Evolutionary conservation across 2,888 invertebrate genomes (phyloP).

Genomic region (Thalpophila matura): DNA sequence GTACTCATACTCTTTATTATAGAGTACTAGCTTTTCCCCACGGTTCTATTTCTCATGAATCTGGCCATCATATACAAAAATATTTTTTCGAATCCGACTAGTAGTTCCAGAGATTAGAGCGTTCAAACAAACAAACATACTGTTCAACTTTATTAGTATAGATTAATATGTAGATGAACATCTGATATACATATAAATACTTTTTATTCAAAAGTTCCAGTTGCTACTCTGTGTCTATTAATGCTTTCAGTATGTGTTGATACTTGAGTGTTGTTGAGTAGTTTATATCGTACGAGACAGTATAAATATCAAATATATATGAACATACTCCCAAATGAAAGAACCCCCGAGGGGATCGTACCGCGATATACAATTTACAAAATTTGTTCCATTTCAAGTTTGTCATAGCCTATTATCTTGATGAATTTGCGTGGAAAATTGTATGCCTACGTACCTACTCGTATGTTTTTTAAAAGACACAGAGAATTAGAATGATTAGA

Average conservation of each 20-base stretch:
- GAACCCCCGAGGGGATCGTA: constrained; percentile 65
- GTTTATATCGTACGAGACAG: constrained; percentile 45
- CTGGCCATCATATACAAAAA: no score
- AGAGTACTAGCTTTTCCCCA: no score
- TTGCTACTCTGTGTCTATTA: constrained; percentile 11
- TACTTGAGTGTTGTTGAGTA: not conserved
- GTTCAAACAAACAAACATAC: no score
- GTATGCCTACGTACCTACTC: constrained; percentile 5
- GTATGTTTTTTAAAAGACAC: constrained; percentile 22
- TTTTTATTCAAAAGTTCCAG: constrained; percentile 20
- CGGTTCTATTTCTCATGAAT: no score
- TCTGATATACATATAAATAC: no score
- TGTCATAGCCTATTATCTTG: constrained; percentile 57
- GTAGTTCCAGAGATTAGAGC: no score
- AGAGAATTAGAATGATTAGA: not conserved
- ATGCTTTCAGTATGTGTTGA: constrained; percentile 17
- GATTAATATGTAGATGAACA: no score
- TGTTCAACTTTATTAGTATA: no score
- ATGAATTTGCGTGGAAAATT: constrained; percentile 47
- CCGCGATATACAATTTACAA: constrained; percentile 76
- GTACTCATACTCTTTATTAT: no score
- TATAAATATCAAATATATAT: constrained; percentile 71
- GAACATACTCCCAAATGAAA: constrained; percentile 72
- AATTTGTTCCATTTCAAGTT: constrained; percentile 77
- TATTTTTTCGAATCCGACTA: no score